Evolutionary conservation across 2,888 invertebrate species (phyloP), one percentile per base, ranked within the genome.

Genomic region (Agriotes lineatus): DNA sequence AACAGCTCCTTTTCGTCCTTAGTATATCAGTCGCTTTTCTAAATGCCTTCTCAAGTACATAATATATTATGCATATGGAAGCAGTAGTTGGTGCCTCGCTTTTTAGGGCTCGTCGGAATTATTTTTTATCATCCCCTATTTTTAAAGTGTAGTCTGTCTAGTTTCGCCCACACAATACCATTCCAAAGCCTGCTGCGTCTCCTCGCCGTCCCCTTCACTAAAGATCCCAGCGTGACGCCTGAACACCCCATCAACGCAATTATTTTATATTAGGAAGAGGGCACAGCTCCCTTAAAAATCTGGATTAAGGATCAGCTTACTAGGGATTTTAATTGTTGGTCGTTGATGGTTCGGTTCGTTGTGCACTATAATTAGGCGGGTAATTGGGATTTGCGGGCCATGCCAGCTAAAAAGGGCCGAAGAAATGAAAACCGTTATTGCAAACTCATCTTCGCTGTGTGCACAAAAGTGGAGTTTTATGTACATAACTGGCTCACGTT

Each of bases 201-300:
- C 10, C 20, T 61, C 12, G 20, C 64, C 54, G 67, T 68, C 67
- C 68, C 69, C 63, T 63, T 63, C 62, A 59, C 69, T 69, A 68
- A 64, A 65, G 69, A 69, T 70, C 73, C 50, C 73, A 61, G 63
- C 73, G 63, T 68, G 73, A 72, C 69, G 69, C 69, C 70, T 64
- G 61, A 70, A 70, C 68, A 70, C 71, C 71, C 73, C 72, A 70
- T 72, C 72, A 54, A 70, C 61, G 69, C 69, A 73, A 72, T 73
- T 73, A 73, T 73, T 73, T 73, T 61, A 72, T 70, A 72, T 63
- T 72, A 63, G 58, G 48, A 64, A 64, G 64, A 57, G 64, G 64
- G 57, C 39, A 42, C 12, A 63, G 44, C 44, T 62, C 44, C 62
- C 33, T 54, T 56, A 25, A 62, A 54, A 62, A 62, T 14, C 39